phyloP scores from a whole-genome alignment of 2,888 invertebrate genomes.

The Lasioglossum malachurum region DNA sequence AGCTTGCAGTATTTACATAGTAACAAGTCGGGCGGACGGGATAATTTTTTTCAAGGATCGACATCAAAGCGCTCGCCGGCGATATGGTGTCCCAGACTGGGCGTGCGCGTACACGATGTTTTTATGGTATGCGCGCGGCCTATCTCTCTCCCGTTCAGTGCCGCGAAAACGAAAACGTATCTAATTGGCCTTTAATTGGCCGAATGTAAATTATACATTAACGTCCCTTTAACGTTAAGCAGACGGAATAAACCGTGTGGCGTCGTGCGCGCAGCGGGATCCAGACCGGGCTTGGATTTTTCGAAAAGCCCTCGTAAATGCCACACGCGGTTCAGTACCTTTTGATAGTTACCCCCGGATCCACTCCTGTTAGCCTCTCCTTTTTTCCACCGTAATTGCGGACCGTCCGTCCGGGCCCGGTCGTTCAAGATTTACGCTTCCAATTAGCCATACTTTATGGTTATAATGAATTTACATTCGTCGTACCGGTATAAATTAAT shows the following conservation, averaged over 20 bases:
- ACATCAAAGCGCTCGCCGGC: conserved; percentile 45
- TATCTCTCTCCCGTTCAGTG: neutral
- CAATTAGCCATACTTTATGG: conserved; percentile 70
- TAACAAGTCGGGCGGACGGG: conserved; percentile 27
- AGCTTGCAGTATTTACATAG: conserved; percentile 33
- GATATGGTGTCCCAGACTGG: conserved; percentile 43
- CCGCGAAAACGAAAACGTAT: conserved; percentile 57
- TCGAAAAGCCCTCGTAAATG: conserved; percentile 67
- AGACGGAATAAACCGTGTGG: conserved; percentile 51
- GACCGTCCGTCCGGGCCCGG: conserved; percentile 23
- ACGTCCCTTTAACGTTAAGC: conserved; percentile 66
- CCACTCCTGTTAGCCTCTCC: conserved; percentile 22
- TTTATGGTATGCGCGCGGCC: conserved; percentile 36
- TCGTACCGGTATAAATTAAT: conserved; percentile 66
- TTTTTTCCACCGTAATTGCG: conserved; percentile 65
- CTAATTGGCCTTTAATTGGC: conserved; percentile 74
- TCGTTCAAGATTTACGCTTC: conserved; percentile 66
- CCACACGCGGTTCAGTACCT: conserved; percentile 60
- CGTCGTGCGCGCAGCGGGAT: conserved; percentile 63
- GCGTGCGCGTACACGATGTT: conserved; percentile 39
- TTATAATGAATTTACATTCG: conserved; percentile 72
- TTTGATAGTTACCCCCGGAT: conserved; percentile 60
- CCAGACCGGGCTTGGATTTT: conserved; percentile 42
- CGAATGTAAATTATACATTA: conserved; percentile 72
- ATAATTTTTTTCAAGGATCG: conserved; percentile 48